Evolutionary conservation across 2,797 vertebrate species (phyloP), one percentile per base, ranked within the genome.

Genomic region (Hylomyscus alleni): DNA sequence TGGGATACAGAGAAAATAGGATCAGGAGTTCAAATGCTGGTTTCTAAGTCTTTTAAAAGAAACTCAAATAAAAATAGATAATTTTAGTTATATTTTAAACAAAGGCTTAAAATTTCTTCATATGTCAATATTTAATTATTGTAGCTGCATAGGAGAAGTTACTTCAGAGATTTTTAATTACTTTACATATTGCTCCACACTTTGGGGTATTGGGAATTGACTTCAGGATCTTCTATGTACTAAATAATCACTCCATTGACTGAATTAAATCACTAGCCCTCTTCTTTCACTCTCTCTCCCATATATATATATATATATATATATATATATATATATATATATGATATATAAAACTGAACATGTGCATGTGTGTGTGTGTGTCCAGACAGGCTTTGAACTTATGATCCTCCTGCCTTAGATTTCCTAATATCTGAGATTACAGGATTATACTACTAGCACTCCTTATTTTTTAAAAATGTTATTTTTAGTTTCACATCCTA

Each of bases 41-140:
- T 90, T 95, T 91, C 58, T n/a, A 94, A 86, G 50, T 22, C 31
- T 97, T 95, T 56, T 72, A 50, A 88, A 85, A 93, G 84, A 92
- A 95, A 93, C 17, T 78, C 73, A 89, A 81, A 93, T 97, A 92
- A 84, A 76, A 34, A 19, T 76, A 40, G 73, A 76, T 95, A 37
- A 65, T 83, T 78, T 96, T 94, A 89, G 78, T 94, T 96, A 56
- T 47, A 88, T 81, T 97, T 96, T 91, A 76, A 94, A 92, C 85
- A 40, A 58, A 94, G 31, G 22, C 93, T 94, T 96, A 86, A 73
- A 86, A 73, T 89, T 84, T 95, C 4, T 26, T 58, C 89, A 73
- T 73, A 93, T 65, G 40, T 34, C 40, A 93, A 40, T 80, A 10
- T 83, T 94, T 85, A 19, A 77, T 24, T 95, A 2, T 92, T 93